These are phyloP conservation scores for Castor canadensis DNA, from an alignment of 2,113 vertebrate species.

Conservation along the genomic window DNA sequence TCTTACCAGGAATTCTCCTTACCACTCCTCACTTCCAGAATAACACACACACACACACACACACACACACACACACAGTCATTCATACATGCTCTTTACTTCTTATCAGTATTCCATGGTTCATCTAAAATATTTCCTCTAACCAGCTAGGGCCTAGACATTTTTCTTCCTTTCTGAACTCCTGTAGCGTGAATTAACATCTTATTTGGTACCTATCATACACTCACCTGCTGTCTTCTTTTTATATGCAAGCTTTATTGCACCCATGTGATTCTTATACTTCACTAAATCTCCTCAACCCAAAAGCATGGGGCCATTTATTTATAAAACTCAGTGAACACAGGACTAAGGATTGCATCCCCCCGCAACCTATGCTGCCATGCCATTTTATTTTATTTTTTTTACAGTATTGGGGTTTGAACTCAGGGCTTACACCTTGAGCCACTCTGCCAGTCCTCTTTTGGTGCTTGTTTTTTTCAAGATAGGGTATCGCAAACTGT, in stretches of 20 bases:
- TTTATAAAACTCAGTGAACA: background rate
- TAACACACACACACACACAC: background rate
- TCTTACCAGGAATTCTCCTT: background rate
- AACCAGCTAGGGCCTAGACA: background rate
- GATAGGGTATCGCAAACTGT: no score
- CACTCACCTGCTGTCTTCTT: background rate
- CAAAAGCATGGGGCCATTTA: background rate
- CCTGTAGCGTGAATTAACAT: background rate
- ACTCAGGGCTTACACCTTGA: no score
- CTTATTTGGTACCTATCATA: background rate
- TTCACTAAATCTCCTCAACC: background rate
- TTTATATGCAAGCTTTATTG: background rate
- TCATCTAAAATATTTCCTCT: background rate
- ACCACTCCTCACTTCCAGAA: background rate
- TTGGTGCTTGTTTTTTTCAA: no score
- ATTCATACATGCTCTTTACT: background rate
- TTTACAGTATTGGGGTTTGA: no score
- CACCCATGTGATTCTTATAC: background rate
- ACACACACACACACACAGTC: background rate
- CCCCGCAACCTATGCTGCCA: background rate
- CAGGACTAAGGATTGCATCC: no score
- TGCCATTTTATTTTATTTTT: no score
- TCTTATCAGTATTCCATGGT: background rate
- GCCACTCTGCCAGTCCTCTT: no score
- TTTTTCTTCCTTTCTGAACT: background rate